Base-by-base conservation (phyloP, 2,888 invertebrate species). In the Caenorhabditis becei region DNA sequence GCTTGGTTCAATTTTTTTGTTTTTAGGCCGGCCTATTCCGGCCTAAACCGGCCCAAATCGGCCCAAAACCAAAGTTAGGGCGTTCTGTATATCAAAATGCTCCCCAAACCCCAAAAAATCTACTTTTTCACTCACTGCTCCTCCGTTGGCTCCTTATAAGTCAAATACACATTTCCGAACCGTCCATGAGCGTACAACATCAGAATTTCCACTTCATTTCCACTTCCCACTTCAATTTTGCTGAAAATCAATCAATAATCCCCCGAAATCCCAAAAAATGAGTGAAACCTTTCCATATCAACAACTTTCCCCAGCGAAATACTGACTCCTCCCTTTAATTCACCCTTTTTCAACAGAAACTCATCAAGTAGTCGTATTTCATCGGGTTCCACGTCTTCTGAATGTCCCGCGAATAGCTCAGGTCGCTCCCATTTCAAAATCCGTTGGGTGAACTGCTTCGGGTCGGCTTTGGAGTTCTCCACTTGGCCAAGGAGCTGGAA, bases 221-320 rank as follows among this genome's bases (percentile, higher is more conserved):
- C 58, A 18, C 35, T 58, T 32, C 58, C 58, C 35, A 58, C 58
- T 32, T 58, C 18, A 1, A 58, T 1, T 32, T 58, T 58, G 37
- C 58, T 51, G 23, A 44, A 44, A 44, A n/a, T 10, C 3, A 3
- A 4, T 44, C 32, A n/a, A 44, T 3, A 44, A 8, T 44, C 16
- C 14, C 44, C 14, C 3, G 16, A 44, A 44, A 44, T 44, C 44
- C 3, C 7, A 44, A 44, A 7, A 8, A n/a, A 5, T 4, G 16
- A 3, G 14, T 8, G 7, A 5, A 5, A 44, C 44, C 44, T 54
- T 16, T 58, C 37, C 35, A 35, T 35, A 1, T 58, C 58, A n/a
- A 58, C 58, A 8, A 58, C 20, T 35, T 35, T 32, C n/a, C 58
- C 58, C 5, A 58, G 8, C 10, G 58, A 35, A 4, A 58, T 2